A percentile compares a stretch with the other conserved stretches of the same genome.
phyloP scores from a whole-genome alignment of 1,140 invertebrate species.

The Bilobella aurantiaca region DNA sequence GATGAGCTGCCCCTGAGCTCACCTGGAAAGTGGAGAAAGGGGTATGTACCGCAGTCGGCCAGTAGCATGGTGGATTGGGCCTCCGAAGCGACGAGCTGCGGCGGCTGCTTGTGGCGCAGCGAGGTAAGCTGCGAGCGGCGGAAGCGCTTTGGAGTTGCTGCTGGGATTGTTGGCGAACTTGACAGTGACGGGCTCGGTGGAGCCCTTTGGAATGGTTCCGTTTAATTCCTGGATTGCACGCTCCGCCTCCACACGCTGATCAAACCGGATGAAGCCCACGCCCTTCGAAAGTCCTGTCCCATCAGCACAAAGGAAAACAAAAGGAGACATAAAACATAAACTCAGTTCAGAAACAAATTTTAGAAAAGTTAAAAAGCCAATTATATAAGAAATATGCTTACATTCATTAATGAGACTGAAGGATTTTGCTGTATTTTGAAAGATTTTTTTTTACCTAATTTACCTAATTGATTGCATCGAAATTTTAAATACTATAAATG shows the following conservation, averaged over 20 bases:
- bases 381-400: background rate
- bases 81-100: constrained; percentile 64
- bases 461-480: no score
- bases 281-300: constrained; percentile 85
- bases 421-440: constrained; percentile 1
- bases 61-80: constrained; percentile 83
- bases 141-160: constrained; percentile 74
- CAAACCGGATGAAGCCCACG: constrained; percentile 98
- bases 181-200: constrained; percentile 93
- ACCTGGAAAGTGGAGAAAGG: constrained; percentile 56
- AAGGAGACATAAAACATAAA: constrained; percentile 9
- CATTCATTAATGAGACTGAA: background rate
- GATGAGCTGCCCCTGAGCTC: constrained; percentile 35
- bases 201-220: constrained; percentile 90
- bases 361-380: background rate
- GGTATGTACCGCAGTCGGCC: constrained; percentile 79
- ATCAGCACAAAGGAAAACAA: constrained; percentile 1
- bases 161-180: constrained; percentile 99
- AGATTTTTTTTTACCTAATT: no score
- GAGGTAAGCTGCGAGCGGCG: constrained; percentile 83
- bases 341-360: background rate
- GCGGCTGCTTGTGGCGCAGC: constrained; percentile 52
- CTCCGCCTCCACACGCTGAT: constrained; percentile 94
- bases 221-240: constrained; percentile 94
- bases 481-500: no score